These are phyloP conservation scores for Pomacea maculata DNA, from an alignment of 1,140 invertebrate species.

Conservation along the genomic window DNA sequence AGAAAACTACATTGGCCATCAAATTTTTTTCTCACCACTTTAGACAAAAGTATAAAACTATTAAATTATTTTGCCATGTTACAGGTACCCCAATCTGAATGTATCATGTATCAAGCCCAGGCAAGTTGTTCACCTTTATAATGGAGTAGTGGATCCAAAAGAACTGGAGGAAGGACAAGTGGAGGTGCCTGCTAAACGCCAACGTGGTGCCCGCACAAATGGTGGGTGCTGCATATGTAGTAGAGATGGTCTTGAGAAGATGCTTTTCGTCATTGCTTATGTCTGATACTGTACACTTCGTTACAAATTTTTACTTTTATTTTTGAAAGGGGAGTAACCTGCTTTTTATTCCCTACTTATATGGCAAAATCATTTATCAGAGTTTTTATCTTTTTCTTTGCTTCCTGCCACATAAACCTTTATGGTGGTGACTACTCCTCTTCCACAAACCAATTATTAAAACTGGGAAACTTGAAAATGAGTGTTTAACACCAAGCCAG, in stretches of 20 bases:
- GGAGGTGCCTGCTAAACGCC: conserved; percentile 54
- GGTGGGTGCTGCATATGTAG: conserved; percentile 34
- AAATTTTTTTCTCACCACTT: not conserved
- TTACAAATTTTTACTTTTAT: no score
- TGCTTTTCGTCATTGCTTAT: no score
- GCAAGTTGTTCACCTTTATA: conserved; percentile 70
- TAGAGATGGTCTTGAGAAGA: not conserved
- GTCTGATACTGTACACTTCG: no score
- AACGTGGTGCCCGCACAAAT: conserved; percentile 33
- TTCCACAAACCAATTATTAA: no score
- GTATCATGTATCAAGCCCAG: conserved; percentile 74
- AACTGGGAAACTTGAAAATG: no score
- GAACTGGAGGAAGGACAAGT: conserved; percentile 55
- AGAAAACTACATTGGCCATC: not conserved
- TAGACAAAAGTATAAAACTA: not conserved
- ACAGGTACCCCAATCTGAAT: conserved; percentile 70
- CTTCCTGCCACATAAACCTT: no score
- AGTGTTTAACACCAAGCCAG: no score
- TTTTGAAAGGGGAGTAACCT: no score
- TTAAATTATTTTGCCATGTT: conserved; percentile 1
- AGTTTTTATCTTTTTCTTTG: no score
- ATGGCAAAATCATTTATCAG: no score
- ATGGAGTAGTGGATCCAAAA: conserved; percentile 47
- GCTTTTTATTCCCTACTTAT: no score
- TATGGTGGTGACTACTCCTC: no score